Conservation (phyloP, 1,140 invertebrate species). For the Thaumatotibia leucotreta region DNA sequence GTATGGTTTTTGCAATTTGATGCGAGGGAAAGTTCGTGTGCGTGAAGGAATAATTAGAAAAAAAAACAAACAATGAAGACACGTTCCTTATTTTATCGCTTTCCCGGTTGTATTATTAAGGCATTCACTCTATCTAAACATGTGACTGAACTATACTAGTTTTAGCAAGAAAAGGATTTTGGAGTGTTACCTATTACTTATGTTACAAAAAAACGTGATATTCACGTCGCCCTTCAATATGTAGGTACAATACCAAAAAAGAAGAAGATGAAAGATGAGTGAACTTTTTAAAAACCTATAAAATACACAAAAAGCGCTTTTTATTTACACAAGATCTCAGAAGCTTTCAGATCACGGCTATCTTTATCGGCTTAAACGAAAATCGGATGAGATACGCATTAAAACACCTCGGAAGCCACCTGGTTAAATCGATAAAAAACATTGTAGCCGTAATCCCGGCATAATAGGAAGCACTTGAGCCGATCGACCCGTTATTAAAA, state of each 20-base stretch:
- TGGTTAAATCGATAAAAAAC: slow-evolving; percentile 54
- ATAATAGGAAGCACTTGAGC: slow-evolving; percentile 72
- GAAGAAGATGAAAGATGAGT: no score
- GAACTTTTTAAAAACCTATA: not conserved
- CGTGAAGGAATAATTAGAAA: not conserved
- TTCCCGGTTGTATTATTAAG: no score
- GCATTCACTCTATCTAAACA: no score
- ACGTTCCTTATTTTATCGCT: no score
- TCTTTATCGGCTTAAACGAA: slow-evolving; percentile 49
- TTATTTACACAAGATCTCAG: not conserved
- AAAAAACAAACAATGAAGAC: no score
- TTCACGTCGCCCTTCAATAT: not conserved
- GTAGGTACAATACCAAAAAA: no score
- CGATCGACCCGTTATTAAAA: slow-evolving; percentile 69
- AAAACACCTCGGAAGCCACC: slow-evolving; percentile 54
- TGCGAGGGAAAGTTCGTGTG: not conserved
- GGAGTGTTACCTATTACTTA: not conserved
- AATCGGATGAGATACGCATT: slow-evolving; percentile 61
- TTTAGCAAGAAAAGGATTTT: no score
- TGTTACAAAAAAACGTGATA: not conserved
- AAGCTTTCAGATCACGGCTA: slow-evolving; percentile 18
- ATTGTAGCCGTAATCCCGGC: slow-evolving; percentile 63
- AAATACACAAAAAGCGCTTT: not conserved
- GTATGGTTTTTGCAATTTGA: not conserved
- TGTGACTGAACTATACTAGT: no score